phyloP scores from a whole-genome alignment of 2,113 vertebrate species.

The Varanus salvator region DNA sequence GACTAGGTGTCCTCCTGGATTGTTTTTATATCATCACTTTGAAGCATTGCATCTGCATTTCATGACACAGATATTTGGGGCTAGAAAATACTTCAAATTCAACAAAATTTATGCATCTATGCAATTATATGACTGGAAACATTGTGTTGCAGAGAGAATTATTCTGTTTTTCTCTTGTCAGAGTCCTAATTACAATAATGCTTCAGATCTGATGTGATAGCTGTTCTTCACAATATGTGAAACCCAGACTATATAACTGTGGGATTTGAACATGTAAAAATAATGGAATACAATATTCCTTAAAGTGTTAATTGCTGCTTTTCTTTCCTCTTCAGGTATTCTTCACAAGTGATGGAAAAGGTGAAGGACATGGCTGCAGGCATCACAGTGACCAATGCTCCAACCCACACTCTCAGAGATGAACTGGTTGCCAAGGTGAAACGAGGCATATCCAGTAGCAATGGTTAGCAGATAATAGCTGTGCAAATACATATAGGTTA shows the following conservation, averaged over 20 bases:
- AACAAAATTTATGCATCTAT: neutral
- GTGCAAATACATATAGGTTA: slow-evolving; percentile 83
- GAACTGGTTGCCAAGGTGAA: slow-evolving; percentile 90
- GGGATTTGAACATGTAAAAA: neutral
- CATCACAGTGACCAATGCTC: slow-evolving; percentile 84
- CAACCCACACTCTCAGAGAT: slow-evolving; percentile 85
- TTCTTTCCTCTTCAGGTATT: slow-evolving; percentile 83
- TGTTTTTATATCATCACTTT: neutral
- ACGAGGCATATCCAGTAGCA: slow-evolving; percentile 86
- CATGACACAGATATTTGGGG: neutral
- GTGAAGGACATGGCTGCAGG: slow-evolving; percentile 93
- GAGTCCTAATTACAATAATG: neutral
- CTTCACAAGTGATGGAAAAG: slow-evolving; percentile 90
- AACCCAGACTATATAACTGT: neutral
- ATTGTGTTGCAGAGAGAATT: neutral
- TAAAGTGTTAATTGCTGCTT: neutral
- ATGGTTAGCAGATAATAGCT: slow-evolving; percentile 89
- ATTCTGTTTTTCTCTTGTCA: neutral
- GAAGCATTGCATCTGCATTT: neutral
- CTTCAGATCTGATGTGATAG: neutral
- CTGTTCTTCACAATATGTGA: neutral
- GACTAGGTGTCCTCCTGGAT: neutral
- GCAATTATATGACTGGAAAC: neutral
- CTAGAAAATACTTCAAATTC: neutral
- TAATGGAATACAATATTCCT: neutral